Conservation (phyloP, 2,113 vertebrate genomes). For the Acanthisitta chloris region DNA sequence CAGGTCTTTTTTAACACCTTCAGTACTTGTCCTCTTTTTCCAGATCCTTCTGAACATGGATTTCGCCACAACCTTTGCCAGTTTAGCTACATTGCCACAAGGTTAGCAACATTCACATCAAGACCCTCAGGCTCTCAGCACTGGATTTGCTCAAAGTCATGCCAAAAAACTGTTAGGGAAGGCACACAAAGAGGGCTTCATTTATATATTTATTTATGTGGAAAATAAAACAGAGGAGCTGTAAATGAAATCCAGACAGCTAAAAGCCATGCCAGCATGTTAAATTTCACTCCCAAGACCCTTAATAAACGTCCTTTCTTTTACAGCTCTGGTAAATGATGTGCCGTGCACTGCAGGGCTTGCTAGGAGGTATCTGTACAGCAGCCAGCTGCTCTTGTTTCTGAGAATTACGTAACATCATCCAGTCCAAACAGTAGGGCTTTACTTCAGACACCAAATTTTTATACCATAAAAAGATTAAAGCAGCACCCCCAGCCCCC, state of each 20-base stretch:
- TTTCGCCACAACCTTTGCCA: neutral
- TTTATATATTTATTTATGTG: neutral
- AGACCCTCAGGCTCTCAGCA: neutral
- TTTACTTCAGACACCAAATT: constrained; percentile 24
- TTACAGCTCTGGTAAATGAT: constrained; percentile 29
- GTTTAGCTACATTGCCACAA: neutral
- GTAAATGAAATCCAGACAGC: neutral
- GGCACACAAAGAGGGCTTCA: accelerated
- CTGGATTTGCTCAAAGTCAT: neutral
- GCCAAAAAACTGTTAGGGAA: neutral
- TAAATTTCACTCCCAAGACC: neutral
- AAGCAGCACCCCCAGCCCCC: neutral
- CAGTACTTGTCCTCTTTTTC: neutral
- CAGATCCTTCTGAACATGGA: neutral
- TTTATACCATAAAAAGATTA: constrained; percentile 43
- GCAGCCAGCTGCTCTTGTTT: neutral
- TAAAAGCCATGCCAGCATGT: neutral
- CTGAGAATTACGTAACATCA: constrained; percentile 43
- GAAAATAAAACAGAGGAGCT: neutral
- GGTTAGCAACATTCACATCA: neutral
- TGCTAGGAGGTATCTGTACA: constrained; percentile 8
- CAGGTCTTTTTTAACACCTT: neutral
- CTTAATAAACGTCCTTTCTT: constrained; percentile 33
- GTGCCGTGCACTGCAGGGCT: neutral
- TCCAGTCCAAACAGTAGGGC: constrained; percentile 25